Evolutionary conservation across 2,888 invertebrate genomes (phyloP).

Genomic region (Sycophila texana): DNA sequence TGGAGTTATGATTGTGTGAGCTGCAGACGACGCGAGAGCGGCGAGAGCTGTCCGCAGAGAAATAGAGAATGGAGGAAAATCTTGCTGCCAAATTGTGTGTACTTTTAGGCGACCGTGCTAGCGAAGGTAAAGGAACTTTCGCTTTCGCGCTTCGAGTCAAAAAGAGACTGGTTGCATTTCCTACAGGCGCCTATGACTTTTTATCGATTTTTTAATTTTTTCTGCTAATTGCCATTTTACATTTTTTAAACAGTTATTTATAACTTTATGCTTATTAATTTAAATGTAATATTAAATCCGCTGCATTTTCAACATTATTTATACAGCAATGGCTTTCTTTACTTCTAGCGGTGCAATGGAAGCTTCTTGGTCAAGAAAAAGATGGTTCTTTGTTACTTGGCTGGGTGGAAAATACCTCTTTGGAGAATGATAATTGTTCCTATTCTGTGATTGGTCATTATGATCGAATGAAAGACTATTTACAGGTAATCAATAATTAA

Average conservation of each 20-base stretch:
- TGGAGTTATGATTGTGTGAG: background rate
- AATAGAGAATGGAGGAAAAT: slow-evolving; percentile 70
- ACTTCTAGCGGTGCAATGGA: slow-evolving; percentile 83
- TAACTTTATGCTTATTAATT: too few species aligned
- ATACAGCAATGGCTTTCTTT: slow-evolving; percentile 28
- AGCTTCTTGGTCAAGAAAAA: slow-evolving; percentile 88
- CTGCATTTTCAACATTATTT: background rate
- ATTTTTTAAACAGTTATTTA: background rate
- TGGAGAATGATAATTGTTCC: slow-evolving; percentile 54
- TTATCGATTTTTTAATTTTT: slow-evolving; percentile 38
- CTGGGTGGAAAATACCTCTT: slow-evolving; percentile 77
- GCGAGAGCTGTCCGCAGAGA: slow-evolving; percentile 17
- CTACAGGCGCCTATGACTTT: background rate
- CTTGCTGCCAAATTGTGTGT: slow-evolving; percentile 72
- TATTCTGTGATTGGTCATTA: slow-evolving; percentile 72
- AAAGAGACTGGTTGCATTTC: background rate
- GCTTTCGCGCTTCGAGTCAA: background rate
- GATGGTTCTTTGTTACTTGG: slow-evolving; percentile 85
- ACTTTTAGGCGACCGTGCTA: slow-evolving; percentile 66
- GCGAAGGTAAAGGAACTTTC: slow-evolving; percentile 63
- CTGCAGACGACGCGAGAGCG: slow-evolving; percentile 33
- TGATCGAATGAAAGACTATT: slow-evolving; percentile 66
- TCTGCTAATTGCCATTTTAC: background rate
- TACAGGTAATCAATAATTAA: slow-evolving; percentile 63
- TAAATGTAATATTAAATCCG: too few species aligned